Evolutionary conservation across 1,140 invertebrate species (phyloP), one percentile per base, ranked within the genome.

Genomic region (Cotesia typhae): DNA sequence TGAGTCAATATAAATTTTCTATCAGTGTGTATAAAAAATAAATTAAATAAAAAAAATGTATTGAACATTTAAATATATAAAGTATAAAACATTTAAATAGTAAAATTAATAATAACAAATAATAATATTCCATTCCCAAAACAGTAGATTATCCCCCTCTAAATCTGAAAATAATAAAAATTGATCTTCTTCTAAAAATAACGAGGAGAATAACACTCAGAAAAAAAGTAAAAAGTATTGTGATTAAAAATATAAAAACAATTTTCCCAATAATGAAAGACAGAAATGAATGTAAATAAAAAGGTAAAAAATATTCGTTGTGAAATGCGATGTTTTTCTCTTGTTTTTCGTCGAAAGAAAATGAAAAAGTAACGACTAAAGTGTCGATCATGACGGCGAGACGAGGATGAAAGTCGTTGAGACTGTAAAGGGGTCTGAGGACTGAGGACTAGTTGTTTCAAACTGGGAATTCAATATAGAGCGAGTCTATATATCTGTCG

Each of bases 381-480:
- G 66, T 55, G 28, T 67, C 66, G 41, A 67, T 55, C 47, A 28
- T 35, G 10, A 55, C 10, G 41, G 6, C 10, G 41, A 47, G 41
- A 47, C 41, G 41, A 47, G 41, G 41, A 47, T 47, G 41, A 47
- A 47, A 47, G 41, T 47, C 41, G 52, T 14, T 28, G 66, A 53
- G 63, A 52, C 10, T 28, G 35, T 10, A 14, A 37, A 51, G 47
- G 36, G 35, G 37, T 52, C 41, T 38, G 10, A 55, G 41, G 2
- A 38, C 35, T 60, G 36, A 38, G n/a, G n/a, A 38, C 60, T 10
- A 63, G 66, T 41, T 55, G 66, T 67, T 67, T 67, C 9, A 55
- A 67, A 67, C 66, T 67, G 10, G 37, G 10, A 60, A 68, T 59
- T 41, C 55, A 14, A 68, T 59, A 68, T 41, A 60, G 6, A 37